Evolutionary conservation across 2,797 vertebrate genomes (phyloP).

Genomic region (Glyptemys insculpta): DNA sequence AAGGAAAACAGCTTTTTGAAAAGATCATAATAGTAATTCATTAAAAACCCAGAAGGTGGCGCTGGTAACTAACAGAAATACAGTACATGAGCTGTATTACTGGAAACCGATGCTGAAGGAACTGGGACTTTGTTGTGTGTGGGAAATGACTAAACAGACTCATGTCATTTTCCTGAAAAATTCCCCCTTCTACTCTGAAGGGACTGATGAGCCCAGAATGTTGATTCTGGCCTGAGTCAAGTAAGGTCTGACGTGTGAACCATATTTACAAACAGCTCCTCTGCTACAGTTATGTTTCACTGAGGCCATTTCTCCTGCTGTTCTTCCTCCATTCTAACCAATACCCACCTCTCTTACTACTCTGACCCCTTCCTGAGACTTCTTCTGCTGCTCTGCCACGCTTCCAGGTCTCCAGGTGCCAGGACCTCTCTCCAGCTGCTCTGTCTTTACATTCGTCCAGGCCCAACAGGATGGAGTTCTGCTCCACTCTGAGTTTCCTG

Average conservation of each 20-base stretch:
- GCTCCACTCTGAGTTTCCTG: background rate
- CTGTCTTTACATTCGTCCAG: background rate
- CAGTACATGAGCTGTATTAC: background rate
- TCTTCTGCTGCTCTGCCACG: background rate
- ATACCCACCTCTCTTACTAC: background rate
- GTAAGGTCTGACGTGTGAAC: background rate
- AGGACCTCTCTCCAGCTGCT: background rate
- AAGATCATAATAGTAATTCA: background rate
- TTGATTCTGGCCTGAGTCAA: background rate
- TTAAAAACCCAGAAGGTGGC: conserved; percentile 41
- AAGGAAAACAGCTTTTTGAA: background rate
- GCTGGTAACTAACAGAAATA: background rate
- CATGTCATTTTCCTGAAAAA: background rate
- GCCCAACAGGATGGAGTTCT: background rate
- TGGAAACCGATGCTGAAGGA: background rate
- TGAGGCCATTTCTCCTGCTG: background rate
- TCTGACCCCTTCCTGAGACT: background rate
- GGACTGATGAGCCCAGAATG: background rate
- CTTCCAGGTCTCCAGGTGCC: background rate
- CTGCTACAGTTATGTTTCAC: background rate
- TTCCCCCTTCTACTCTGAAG: background rate
- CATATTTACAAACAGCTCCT: background rate
- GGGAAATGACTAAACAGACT: background rate
- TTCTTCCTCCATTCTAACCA: background rate
- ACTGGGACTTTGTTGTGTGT: background rate